phyloP scores from a whole-genome alignment of 64 coral and sea anemone species.

The Pocillopora verrucosa region DNA sequence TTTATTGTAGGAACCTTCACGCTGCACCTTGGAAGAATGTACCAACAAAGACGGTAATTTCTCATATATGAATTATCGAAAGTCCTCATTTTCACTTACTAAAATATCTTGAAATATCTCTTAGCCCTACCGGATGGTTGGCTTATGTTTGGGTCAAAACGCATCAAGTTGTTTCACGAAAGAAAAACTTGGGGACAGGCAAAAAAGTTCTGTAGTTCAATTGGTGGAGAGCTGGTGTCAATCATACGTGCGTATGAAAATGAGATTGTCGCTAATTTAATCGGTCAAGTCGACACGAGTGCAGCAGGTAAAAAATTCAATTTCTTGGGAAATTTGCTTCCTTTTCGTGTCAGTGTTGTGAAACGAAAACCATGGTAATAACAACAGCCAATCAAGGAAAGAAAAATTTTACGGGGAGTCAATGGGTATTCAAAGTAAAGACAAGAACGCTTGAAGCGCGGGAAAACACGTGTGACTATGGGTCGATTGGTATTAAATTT shows the following conservation, averaged over 20 bases:
- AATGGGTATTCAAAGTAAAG: no score
- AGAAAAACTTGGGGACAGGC: conserved; percentile 22
- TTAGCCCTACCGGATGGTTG: no score
- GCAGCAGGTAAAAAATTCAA: neutral
- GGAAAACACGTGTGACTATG: no score
- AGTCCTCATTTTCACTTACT: no score
- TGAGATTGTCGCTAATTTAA: conserved; percentile 28
- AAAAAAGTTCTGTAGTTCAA: conserved; percentile 35
- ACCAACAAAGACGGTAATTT: neutral
- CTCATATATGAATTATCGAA: no score
- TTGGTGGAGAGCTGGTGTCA: conserved; percentile 60
- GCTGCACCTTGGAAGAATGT: neutral
- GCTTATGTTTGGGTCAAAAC: no score
- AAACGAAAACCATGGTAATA: no score
- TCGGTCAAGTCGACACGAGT: neutral
- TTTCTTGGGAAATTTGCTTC: neutral
- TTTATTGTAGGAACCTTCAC: neutral
- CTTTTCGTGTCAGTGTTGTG: neutral
- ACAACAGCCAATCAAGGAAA: no score
- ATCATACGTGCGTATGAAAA: conserved; percentile 38
- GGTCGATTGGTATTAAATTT: no score
- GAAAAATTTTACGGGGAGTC: no score
- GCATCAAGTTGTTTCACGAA: neutral
- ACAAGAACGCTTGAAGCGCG: no score
- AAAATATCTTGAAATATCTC: no score